Evolutionary conservation across 2,113 vertebrate genomes (phyloP).

Genomic region (Plestiodon gilberti): DNA sequence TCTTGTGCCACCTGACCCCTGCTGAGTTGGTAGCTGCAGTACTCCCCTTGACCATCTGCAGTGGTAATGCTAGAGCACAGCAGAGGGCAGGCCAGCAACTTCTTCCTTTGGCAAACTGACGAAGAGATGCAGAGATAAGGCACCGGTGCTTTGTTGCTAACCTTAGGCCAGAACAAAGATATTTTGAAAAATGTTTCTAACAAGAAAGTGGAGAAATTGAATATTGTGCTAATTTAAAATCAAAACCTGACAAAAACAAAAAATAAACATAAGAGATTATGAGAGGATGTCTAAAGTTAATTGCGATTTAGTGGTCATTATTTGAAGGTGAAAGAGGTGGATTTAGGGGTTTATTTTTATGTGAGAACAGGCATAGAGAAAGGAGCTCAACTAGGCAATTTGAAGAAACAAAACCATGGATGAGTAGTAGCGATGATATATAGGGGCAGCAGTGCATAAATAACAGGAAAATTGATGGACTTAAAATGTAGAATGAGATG

Average conservation of each 20-base stretch:
- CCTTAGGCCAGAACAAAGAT: background rate
- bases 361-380: background rate
- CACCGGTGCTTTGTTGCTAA: background rate
- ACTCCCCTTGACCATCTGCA: too few species aligned
- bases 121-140: background rate
- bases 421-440: background rate
- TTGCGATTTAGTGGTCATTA: background rate
- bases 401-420: background rate
- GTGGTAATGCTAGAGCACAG: too few species aligned
- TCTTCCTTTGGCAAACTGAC: too few species aligned
- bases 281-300: background rate
- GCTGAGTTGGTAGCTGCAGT: too few species aligned
- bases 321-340: background rate
- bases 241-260: background rate
- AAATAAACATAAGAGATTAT: background rate
- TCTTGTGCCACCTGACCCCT: too few species aligned
- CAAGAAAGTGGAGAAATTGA: background rate
- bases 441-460: background rate
- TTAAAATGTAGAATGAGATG: background rate
- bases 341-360: background rate
- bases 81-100: too few species aligned
- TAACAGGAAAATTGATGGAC: background rate
- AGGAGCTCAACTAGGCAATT: background rate
- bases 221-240: background rate
- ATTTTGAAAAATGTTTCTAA: background rate